Percentiles rank a stretch among this genome's conserved stretches.
phyloP scores from a whole-genome alignment of 1,140 invertebrate species.

The Caerostris darwini region DNA sequence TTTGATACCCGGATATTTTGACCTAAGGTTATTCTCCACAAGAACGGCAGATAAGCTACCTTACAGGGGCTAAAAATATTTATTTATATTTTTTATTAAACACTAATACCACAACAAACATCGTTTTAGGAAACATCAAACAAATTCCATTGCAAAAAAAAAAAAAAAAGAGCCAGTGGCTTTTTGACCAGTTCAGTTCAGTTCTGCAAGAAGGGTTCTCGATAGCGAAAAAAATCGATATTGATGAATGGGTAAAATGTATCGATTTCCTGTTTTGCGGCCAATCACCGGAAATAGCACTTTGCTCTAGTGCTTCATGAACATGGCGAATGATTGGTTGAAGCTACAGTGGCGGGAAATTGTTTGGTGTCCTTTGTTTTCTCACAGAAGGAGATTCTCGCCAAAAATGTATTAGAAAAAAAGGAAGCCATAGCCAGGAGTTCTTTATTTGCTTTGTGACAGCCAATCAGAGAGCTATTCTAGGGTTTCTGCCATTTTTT shows the following conservation, averaged over 20 bases:
- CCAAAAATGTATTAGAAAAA: too few relatives aligned
- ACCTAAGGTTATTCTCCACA: too few relatives aligned
- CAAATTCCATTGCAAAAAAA: constrained; percentile 2
- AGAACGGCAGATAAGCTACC: too few relatives aligned
- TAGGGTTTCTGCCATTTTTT: background rate
- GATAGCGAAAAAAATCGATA: constrained; percentile 32
- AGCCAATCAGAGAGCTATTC: background rate
- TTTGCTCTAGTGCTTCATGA: background rate
- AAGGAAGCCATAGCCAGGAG: background rate
- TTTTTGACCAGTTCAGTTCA: background rate
- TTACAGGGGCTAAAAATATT: too few relatives aligned
- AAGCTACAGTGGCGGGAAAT: constrained; percentile 5
- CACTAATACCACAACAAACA: too few relatives aligned
- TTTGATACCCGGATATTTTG: too few relatives aligned
- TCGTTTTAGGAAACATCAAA: background rate
- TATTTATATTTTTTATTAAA: too few relatives aligned
- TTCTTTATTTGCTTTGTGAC: background rate
- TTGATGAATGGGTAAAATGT: constrained; percentile 69
- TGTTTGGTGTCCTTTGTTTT: background rate
- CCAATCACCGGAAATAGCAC: constrained; percentile 64
- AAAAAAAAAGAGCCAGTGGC: background rate
- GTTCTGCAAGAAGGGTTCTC: constrained; percentile 18
- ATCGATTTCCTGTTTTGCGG: constrained; percentile 39
- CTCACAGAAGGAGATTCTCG: background rate
- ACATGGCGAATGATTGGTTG: background rate